Base-by-base conservation (phyloP, 2,888 invertebrate species). In the Priocnemis perturbator region DNA sequence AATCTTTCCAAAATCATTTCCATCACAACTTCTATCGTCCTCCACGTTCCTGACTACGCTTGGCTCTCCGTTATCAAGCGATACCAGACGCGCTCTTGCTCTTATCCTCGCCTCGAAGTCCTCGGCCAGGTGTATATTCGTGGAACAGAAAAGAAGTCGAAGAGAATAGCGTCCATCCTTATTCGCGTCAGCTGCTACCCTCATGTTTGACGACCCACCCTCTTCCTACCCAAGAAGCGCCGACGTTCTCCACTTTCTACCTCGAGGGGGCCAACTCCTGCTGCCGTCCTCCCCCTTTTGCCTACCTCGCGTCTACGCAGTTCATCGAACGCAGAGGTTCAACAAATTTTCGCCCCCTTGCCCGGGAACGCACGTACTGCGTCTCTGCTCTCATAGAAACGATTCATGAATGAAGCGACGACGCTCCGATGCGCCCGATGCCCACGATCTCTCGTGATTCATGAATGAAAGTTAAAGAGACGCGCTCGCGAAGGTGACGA, bases 171-270 rank as follows among this genome's bases (percentile, higher is more conserved):
- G 70, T 77, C 74, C 73, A 69, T 70, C 64, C 62, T 59, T 62
- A 57, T 59, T 50, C 44, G 69, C 69, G 79, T 79, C 79, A 79
- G 79, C 79, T 79, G 79, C 79, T 74, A 69, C 72, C 79, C 75
- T 69, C 73, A 72, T 67, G 77, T 73, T 73, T 37, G 37, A 7
- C 37, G 37, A 37, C 11, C 56, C 70, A 77, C 77, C 73, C 77
- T 68, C 75, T 69, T 30, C 61, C 48, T 37, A 52, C 67, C 30
- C 37, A 37, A 37, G 37, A 37, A 37, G 1, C 37, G 19, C 47
- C 48, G 58, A 21, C 50, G n/a, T 37, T 66, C 57, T 44, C 15
- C 19, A 57, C 52, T 47, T 37, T 20, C 11, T 17, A 60, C 23
- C n/a, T 30, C 19, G 19, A 63, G 67, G 71, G 67, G 67, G 48